phyloP scores from a whole-genome alignment of 2,888 invertebrate species.

The Piscicola geometra region DNA sequence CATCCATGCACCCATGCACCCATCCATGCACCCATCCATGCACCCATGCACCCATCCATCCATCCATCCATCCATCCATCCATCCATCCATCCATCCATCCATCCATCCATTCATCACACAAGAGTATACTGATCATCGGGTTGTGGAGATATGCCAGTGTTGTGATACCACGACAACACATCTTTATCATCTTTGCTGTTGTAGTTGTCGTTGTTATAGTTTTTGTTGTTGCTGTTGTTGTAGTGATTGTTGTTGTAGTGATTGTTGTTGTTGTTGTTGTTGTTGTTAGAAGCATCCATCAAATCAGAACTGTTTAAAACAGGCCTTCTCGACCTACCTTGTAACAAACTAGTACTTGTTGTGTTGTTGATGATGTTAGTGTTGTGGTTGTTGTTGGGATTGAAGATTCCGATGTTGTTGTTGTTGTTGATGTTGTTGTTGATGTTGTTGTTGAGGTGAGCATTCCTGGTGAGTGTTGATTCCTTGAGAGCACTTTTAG shows the following conservation, averaged over 20 bases:
- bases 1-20: too few species aligned
- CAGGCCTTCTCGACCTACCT: too few species aligned
- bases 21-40: too few species aligned
- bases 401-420: neutral
- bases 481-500: neutral
- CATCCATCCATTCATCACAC: conserved; percentile 16
- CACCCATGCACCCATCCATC: too few species aligned
- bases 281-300: neutral
- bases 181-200: conserved; percentile 55
- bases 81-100: neutral
- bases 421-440: neutral
- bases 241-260: neutral
- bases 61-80: too few species aligned
- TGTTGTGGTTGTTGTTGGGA: neutral
- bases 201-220: neutral
- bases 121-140: conserved; percentile 32
- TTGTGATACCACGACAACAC: conserved; percentile 62
- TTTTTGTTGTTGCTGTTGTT: neutral
- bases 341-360: too few species aligned
- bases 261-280: neutral
- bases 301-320: too few species aligned
- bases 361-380: neutral
- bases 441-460: neutral
- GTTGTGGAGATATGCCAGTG: conserved; percentile 41
- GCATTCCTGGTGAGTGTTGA: neutral